phyloP scores from a whole-genome alignment of 2,113 vertebrate genomes.

The Psephotus haematonotus region DNA sequence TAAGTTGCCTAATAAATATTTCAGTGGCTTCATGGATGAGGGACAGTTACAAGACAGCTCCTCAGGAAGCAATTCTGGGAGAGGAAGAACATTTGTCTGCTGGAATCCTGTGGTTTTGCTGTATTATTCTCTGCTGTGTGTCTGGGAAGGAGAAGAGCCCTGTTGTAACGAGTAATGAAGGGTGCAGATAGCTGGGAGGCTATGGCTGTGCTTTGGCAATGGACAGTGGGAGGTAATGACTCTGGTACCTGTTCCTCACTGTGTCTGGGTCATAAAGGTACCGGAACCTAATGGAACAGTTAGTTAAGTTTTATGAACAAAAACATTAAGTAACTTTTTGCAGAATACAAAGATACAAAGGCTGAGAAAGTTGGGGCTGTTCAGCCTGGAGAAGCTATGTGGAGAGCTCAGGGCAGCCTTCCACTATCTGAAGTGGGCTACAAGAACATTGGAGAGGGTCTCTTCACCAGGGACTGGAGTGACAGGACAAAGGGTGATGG shows the following conservation, averaged over 20 bases:
- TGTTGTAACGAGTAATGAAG: not conserved
- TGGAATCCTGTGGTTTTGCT: not conserved
- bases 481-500: not conserved
- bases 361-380: not conserved
- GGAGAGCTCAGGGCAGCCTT: not conserved
- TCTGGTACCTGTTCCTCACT: not conserved
- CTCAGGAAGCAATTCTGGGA: not conserved
- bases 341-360: not conserved
- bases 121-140: not conserved
- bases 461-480: not conserved
- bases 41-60: not conserved
- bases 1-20: slow-evolving; percentile 27
- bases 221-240: rapidly evolving
- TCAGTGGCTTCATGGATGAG: not conserved
- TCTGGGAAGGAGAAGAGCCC: not conserved
- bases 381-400: not conserved
- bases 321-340: not conserved
- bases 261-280: rapidly evolving
- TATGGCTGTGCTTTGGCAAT: rapidly evolving
- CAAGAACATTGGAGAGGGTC: not conserved
- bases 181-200: not conserved
- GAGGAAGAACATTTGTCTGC: not conserved
- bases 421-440: not conserved
- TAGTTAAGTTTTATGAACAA: not conserved
- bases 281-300: not conserved